Conservation (phyloP, 1,140 invertebrate genomes). For the Neuroterus valhalla region DNA sequence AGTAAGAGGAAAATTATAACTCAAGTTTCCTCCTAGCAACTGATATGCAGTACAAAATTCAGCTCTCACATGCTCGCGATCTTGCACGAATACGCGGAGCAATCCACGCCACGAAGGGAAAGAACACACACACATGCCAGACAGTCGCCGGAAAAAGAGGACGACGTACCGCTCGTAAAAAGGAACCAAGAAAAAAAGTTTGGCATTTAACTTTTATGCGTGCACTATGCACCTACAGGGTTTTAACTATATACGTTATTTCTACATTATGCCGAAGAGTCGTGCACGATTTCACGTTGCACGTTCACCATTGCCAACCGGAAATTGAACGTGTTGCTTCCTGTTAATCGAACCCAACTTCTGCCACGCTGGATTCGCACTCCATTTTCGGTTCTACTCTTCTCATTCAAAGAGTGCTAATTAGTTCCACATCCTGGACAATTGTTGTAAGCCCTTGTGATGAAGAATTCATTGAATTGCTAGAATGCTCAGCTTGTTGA, state of each 20-base stretch:
- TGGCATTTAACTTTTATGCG: conserved; percentile 52
- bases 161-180: conserved; percentile 1
- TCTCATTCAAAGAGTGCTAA: conserved; percentile 14
- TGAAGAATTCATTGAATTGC: neutral
- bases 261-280: conserved; percentile 9
- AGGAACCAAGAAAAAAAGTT: conserved; percentile 33
- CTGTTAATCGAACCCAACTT: conserved; percentile 21
- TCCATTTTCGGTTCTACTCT: conserved; percentile 2
- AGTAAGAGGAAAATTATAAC: conserved; percentile 48
- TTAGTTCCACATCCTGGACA: conserved; percentile 13
- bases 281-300: neutral
- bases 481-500: no score
- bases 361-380: neutral
- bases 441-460: neutral
- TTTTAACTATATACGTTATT: conserved; percentile 15
- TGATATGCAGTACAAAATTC: conserved; percentile 41
- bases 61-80: conserved; percentile 1
- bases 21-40: conserved; percentile 41
- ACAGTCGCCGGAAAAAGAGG: conserved; percentile 27
- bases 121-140: conserved; percentile 40
- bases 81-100: conserved; percentile 7
- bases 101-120: conserved; percentile 39
- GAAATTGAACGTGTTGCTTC: conserved; percentile 30
- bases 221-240: conserved; percentile 7
- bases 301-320: neutral